Evolutionary conservation across 2,888 invertebrate species (phyloP), one percentile per base, ranked within the genome.

Genomic region (Dryadula phaetusa): DNA sequence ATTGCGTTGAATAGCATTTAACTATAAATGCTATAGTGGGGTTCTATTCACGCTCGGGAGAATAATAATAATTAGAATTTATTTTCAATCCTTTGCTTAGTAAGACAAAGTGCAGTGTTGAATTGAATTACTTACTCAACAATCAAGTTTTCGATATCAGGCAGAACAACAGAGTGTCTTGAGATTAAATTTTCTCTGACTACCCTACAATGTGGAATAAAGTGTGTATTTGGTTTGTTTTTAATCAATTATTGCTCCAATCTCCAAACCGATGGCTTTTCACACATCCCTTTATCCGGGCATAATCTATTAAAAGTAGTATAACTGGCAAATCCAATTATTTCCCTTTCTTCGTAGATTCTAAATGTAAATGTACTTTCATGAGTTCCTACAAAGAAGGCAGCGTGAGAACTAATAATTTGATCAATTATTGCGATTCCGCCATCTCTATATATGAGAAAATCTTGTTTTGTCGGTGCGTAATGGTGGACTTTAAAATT

Each of bases 261-360:
- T 70, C 93, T 94, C 98, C 98, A 98, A 75, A 94, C 92, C 0
- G 97, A 94, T 49, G 97, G 96, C 77, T 94, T 94, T 74, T 95
- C 94, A 89, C 98, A 98, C 40, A 85, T 80, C 7, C 91, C 92
- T 7, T 83, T 81, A 63, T 94, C 94, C 0, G 93, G 91, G 86
- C 98, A 98, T 1, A 98, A 89, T 70, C 96, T 93, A 86, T 99
- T 99, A 82, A 98, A 99, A 0, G 99, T 99, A 8, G 95, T 95
- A 28, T 94, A 89, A 47, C 94, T 92, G 6, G 95, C 93, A 85
- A 98, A 98, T 0, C 98, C 98, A 49, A 99, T 84, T 70, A 99
- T 98, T 90, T 99, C 99, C 28, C 99, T 93, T 82, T 99, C 99
- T 84, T 99, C 99, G 88, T 99, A 98, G 74, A 99, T 99, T 66